Percentiles rank a stretch among this genome's conserved stretches.
Evolutionary conservation across 2,888 invertebrate genomes (phyloP).

Genomic region (Hirtodrosophila duncani): DNA sequence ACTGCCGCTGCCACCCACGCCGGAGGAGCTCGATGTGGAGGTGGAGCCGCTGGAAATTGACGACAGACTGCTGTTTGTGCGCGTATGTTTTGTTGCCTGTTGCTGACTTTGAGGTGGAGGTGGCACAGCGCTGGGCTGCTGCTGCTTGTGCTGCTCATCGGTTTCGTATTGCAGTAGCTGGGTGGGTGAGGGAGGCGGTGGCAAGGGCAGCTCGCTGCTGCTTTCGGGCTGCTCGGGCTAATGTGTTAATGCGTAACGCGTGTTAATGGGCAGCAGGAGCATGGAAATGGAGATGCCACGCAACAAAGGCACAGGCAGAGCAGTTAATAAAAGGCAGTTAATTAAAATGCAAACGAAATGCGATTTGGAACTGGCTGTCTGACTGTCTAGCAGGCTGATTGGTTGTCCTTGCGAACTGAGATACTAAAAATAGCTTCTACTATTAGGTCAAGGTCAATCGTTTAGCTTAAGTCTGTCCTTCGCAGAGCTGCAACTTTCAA

Average conservation of each 20-base stretch:
- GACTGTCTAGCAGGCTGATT: slow-evolving; percentile 22
- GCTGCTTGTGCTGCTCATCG: slow-evolving; percentile 48
- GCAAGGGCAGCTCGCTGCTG: slow-evolving; percentile 71
- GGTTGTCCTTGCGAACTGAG: too few relatives aligned
- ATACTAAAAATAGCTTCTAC: slow-evolving; percentile 51
- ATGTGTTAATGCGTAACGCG: slow-evolving; percentile 58
- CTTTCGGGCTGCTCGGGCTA: slow-evolving; percentile 50
- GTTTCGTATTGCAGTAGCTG: slow-evolving; percentile 74
- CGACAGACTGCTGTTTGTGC: slow-evolving; percentile 76
- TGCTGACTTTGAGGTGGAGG: neutral
- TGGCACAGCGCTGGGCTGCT: slow-evolving; percentile 8
- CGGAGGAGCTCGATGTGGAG: slow-evolving; percentile 67
- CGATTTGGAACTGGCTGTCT: too few relatives aligned
- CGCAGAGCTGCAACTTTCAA: too few relatives aligned
- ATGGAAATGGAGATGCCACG: neutral
- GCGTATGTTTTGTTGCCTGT: slow-evolving; percentile 64
- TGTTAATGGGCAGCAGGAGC: slow-evolving; percentile 32
- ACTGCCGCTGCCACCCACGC: slow-evolving; percentile 54
- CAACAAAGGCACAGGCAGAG: slow-evolving; percentile 23
- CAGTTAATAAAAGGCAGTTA: slow-evolving; percentile 58
- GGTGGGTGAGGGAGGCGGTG: slow-evolving; percentile 76
- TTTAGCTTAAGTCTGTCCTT: slow-evolving; percentile 15
- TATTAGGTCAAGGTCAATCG: slow-evolving; percentile 74
- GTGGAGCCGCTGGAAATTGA: slow-evolving; percentile 74
- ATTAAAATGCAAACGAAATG: slow-evolving; percentile 48